Evolutionary conservation across 2,888 invertebrate genomes (phyloP).

Genomic region (Lepidochitona cinerea): DNA sequence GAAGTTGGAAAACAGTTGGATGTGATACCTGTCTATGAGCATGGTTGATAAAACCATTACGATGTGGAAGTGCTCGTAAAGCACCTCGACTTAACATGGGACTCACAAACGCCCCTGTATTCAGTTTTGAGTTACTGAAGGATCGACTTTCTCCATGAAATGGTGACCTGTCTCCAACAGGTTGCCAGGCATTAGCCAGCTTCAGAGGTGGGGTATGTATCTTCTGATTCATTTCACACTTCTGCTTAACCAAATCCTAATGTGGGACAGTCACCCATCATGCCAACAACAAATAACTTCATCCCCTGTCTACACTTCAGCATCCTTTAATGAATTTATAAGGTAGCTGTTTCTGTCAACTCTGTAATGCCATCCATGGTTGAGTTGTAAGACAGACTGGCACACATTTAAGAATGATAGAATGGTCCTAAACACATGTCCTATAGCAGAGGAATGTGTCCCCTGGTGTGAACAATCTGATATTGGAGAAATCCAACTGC

Average conservation of each 20-base stretch:
- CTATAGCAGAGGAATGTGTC: too few relatives aligned
- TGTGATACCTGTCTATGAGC: background rate
- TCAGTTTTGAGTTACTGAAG: background rate
- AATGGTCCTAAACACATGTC: too few relatives aligned
- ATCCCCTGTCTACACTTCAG: background rate
- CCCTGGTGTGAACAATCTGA: too few relatives aligned
- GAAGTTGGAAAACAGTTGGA: conserved; percentile 39
- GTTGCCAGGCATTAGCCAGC: background rate
- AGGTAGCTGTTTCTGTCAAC: too few relatives aligned
- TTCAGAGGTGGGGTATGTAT: background rate
- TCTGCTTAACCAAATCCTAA: background rate
- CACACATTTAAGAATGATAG: too few relatives aligned
- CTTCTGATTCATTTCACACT: background rate
- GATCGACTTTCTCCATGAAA: background rate
- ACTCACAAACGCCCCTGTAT: background rate
- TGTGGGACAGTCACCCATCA: background rate
- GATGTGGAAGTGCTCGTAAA: background rate
- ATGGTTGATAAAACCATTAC: background rate
- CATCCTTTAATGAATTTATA: too few relatives aligned
- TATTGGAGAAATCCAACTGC: too few relatives aligned
- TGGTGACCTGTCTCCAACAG: background rate
- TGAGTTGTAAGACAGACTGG: too few relatives aligned
- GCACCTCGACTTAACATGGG: background rate
- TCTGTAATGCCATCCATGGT: too few relatives aligned
- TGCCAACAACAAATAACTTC: background rate